phyloP scores from a whole-genome alignment of 1,140 invertebrate species.

The Zaprionus inermis region DNA sequence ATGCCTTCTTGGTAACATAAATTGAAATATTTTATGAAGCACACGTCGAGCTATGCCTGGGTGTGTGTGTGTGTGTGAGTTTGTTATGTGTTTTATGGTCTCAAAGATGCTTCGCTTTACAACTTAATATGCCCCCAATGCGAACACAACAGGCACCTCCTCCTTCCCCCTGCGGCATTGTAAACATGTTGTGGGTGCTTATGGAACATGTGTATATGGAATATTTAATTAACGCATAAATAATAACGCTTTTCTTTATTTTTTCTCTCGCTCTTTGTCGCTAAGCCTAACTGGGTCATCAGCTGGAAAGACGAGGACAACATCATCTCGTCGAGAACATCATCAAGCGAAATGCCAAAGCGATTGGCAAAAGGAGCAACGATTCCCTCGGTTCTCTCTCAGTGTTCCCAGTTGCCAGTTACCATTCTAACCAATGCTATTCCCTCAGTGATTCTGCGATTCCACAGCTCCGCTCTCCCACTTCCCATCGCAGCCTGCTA shows the following conservation, averaged over 20 bases:
- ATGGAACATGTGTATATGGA: conserved; percentile 50
- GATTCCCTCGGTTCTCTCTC: not conserved
- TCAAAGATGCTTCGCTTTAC: conserved; percentile 11
- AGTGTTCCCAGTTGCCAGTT: not conserved
- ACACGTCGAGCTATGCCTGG: not conserved
- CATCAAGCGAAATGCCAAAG: conserved; percentile 27
- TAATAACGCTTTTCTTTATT: conserved; percentile 51
- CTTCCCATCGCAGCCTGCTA: conserved; percentile 14
- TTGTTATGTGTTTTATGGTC: conserved; percentile 31
- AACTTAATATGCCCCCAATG: conserved; percentile 28
- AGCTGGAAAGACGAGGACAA: conserved; percentile 23
- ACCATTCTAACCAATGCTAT: conserved; percentile 7
- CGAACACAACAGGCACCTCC: not conserved
- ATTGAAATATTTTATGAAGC: conserved; percentile 48
- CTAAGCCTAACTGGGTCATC: conserved; percentile 59
- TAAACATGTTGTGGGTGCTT: conserved; percentile 47
- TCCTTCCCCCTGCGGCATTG: not conserved
- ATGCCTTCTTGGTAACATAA: conserved; percentile 18
- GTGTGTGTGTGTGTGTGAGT: conserved; percentile 1
- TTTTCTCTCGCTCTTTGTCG: not conserved
- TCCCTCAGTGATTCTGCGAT: conserved; percentile 12
- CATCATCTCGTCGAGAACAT: conserved; percentile 14
- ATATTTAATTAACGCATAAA: conserved; percentile 75
- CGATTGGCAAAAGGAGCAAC: conserved; percentile 41
- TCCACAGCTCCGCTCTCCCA: not conserved